Evolutionary conservation across 2,888 invertebrate species (phyloP), one percentile per base, ranked within the genome.

Genomic region (Dione vanillae): DNA sequence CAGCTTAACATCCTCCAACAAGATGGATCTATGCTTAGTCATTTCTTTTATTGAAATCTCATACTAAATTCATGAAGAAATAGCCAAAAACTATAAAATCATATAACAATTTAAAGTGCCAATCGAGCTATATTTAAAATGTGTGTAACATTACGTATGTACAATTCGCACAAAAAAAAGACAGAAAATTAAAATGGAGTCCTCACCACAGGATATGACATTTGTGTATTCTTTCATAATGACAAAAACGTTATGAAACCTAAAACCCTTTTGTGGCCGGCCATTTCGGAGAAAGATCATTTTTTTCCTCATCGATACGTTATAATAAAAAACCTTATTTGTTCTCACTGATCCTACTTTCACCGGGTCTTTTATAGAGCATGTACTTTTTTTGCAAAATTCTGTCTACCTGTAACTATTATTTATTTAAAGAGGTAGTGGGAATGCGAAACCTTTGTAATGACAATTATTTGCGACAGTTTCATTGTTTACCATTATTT

Each of bases 241-340:
- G 58, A 70, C 75, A 75, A 77, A 79, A 78, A 79, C 87, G 86
- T 85, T 83, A 83, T 87, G 91, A 89, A 90, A 92, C 86, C 78
- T 80, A 86, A 91, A 92, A 89, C 91, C 92, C 91, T 89, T 92
- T 91, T 91, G 90, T 90, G 83, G 80, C 80, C 69, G 71, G 80
- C 79, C 79, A 78, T 80, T 90, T 89, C 88, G 85, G 80, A 85
- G 85, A 85, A 85, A 85, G 84, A 83, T 81, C 75, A 75, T 77
- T 78, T 83, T 88, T 89, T 85, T 82, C 81, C 82, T n/a, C 14
- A 78, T 45, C 47, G 19, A 80, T 81, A 77, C 81, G 71, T 66
- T 65, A 73, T 74, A 75, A 78, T 79, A 75, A 81, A 87, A 90
- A 88, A 87, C 82, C 78, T 71, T 85, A 79, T 86, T 86, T 85